phyloP scores from a whole-genome alignment of 2,113 vertebrate species.

The Trematocara nigrifrons region DNA sequence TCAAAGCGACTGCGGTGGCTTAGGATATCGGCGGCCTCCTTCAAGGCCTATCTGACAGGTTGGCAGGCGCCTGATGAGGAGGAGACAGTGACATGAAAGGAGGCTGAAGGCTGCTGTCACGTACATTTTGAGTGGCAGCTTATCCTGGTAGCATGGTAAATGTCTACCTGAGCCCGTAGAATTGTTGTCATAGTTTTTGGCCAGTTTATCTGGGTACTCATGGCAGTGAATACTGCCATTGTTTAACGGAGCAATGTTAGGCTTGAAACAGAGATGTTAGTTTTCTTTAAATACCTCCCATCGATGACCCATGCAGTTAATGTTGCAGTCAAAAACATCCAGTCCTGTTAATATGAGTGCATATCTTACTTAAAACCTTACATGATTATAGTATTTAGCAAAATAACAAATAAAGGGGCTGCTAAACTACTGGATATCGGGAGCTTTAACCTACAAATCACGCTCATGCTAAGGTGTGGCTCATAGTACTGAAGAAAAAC shows the following conservation, averaged over 20 bases:
- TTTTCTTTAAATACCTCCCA: not conserved
- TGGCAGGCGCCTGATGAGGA: constrained; percentile 46
- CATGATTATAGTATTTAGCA: not conserved
- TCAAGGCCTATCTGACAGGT: constrained; percentile 44
- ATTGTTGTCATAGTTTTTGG: not conserved
- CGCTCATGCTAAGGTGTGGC: not conserved
- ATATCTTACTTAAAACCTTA: not conserved
- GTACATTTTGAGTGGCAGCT: constrained; percentile 15
- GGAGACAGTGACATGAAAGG: constrained; percentile 17
- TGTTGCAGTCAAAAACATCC: not conserved
- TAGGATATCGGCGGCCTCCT: constrained; percentile 46
- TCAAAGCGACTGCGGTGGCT: constrained; percentile 31
- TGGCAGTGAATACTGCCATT: not conserved
- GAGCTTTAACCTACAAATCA: not conserved
- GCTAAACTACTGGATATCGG: not conserved
- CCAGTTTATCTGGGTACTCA: not conserved
- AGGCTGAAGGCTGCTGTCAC: not conserved
- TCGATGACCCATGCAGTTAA: not conserved
- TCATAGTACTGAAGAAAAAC: not conserved
- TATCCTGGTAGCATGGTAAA: not conserved
- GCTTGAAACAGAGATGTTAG: not conserved
- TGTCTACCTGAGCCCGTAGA: not conserved
- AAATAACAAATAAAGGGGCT: not conserved
- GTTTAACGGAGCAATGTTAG: not conserved
- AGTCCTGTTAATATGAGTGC: not conserved